Conservation (phyloP, 2,797 vertebrate species). For the Triplophysa bombifrons region DNA sequence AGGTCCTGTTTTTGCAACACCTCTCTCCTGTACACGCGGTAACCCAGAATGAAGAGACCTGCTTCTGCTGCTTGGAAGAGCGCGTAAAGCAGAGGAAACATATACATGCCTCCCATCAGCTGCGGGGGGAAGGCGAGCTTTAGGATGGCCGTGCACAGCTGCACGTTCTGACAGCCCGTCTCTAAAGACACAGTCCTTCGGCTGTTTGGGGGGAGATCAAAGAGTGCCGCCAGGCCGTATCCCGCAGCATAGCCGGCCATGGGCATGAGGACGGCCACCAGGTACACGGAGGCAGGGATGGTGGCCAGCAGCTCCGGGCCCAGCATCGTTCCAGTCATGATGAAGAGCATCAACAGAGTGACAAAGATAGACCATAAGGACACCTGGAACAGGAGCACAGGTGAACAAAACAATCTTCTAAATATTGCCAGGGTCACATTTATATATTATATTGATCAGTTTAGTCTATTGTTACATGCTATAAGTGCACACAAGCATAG, state of each 20-base stretch:
- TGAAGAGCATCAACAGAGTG: slow-evolving; percentile 91
- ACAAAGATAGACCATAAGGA: slow-evolving; percentile 94
- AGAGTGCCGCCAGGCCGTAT: slow-evolving; percentile 88
- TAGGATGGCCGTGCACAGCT: slow-evolving; percentile 96
- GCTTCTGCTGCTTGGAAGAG: slow-evolving; percentile 96
- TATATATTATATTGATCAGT: neutral
- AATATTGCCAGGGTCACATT: neutral
- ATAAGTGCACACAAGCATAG: no score
- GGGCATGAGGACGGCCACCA: slow-evolving; percentile 92
- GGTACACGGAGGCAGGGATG: slow-evolving; percentile 88
- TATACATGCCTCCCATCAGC: slow-evolving; percentile 93
- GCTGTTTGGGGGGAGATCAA: slow-evolving; percentile 87
- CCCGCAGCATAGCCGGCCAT: slow-evolving; percentile 88
- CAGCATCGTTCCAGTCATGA: slow-evolving; percentile 93
- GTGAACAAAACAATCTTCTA: neutral
- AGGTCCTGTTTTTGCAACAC: slow-evolving; percentile 83
- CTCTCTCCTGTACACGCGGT: slow-evolving; percentile 86
- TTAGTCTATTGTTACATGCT: neutral
- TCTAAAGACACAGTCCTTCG: slow-evolving; percentile 90
- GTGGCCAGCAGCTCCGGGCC: slow-evolving; percentile 91
- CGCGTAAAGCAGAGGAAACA: slow-evolving; percentile 96
- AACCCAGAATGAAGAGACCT: slow-evolving; percentile 88
- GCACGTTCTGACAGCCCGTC: slow-evolving; percentile 96
- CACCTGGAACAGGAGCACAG: slow-evolving; percentile 71
- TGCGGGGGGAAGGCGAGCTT: slow-evolving; percentile 93